Evolutionary conservation across 2,888 invertebrate genomes (phyloP), one percentile per base, ranked within the genome.

Genomic region (Lasioglossum morio): DNA sequence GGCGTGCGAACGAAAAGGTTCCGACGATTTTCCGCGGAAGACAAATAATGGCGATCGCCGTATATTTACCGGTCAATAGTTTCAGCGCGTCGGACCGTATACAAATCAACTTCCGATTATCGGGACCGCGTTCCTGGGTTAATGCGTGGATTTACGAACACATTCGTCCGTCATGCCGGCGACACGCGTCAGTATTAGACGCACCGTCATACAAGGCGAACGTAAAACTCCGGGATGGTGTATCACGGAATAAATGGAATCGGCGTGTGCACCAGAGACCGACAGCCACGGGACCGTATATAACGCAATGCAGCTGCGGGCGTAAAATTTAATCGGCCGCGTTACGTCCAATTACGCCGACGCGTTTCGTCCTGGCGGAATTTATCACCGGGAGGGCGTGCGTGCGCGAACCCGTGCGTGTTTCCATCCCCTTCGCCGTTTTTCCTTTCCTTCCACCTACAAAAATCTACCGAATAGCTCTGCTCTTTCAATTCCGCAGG

Each of bases 271-370:
- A 57, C 66, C 72, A 16, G 46, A 79, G 72, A 72, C 57, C 77
- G 79, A 77, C 72, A 78, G 77, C 73, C 81, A 34, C 77, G 73
- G 72, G 77, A 66, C 66, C 84, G 82, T 82, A 74, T n/a, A 80
- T 81, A 83, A 85, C 81, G 70, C 73, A n/a, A 77, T 80, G 86
- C 74, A 81, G 82, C 75, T 70, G 79, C 73, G 63, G 77, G 85
- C 84, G 87, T 89, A 84, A 90, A 90, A 90, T 90, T 89, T 90
- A 89, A 90, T 90, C 82, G 86, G 83, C 72, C 83, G 48, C 85
- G 85, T 89, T 89, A 87, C 85, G 83, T 88, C 81, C 90, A 90
- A 90, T 90, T 89, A 89, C 88, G 74, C 70, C 84, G 72, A 79
- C 82, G 88, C 82, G 80, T 85, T 88, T 85, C 84, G 83, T 69